phyloP scores from a whole-genome alignment of 2,888 invertebrate genomes.

The Keiferia lycopersicella region DNA sequence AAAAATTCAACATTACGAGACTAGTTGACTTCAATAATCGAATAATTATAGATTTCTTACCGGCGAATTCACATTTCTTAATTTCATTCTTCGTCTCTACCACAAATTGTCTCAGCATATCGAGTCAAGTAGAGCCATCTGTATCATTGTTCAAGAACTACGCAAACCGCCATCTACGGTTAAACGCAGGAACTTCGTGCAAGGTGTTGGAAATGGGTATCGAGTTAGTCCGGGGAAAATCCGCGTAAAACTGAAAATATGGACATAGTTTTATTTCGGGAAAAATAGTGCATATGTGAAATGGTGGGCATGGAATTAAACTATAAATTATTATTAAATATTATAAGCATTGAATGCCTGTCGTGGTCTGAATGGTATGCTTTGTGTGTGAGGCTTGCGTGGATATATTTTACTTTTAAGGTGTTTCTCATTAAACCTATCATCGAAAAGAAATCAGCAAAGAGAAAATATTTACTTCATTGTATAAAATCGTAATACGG shows the following conservation, averaged over 20 bases:
- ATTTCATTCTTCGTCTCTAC: neutral
- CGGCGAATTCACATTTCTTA: neutral
- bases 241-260: neutral
- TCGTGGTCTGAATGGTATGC: conserved; percentile 50
- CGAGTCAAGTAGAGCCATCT: conserved; percentile 11
- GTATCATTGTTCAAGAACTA: neutral
- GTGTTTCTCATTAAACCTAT: conserved; percentile 33
- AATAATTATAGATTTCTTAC: too few species aligned
- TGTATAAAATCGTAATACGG: neutral
- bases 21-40: too few species aligned
- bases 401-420: conserved; percentile 40
- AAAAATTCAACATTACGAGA: too few species aligned
- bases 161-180: conserved; percentile 32
- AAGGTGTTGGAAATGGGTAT: neutral
- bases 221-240: neutral
- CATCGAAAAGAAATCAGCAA: conserved; percentile 44
- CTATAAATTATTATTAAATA: conserved; percentile 40
- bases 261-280: neutral
- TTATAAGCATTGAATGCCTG: conserved; percentile 39
- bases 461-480: neutral
- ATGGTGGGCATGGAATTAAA: conserved; percentile 13
- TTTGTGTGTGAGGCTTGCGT: conserved; percentile 58
- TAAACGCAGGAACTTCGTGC: conserved; percentile 25
- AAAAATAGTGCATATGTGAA: conserved; percentile 3
- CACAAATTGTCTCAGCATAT: too few species aligned